A percentile compares a stretch with the other conserved stretches of the same genome.
Conservation (phyloP, 2,113 vertebrate genomes). For the Crotalus helleri region DNA sequence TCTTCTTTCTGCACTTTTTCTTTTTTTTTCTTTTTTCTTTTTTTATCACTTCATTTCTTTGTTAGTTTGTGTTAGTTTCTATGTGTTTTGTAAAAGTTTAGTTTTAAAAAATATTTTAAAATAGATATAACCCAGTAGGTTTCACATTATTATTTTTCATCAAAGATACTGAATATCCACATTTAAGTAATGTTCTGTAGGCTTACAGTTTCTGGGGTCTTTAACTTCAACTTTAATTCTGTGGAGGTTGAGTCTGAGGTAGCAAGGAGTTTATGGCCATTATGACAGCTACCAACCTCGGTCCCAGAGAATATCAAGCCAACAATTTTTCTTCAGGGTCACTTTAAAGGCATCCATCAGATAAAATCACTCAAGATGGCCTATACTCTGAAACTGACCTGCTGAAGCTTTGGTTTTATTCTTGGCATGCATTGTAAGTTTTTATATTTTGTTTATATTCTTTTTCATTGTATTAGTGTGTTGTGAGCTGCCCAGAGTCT, state of each 20-base stretch:
- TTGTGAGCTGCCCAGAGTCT: neutral
- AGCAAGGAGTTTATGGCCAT: neutral
- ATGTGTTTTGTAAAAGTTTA: neutral
- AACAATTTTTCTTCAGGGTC: neutral
- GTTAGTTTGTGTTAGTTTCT: neutral
- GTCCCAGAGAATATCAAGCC: neutral
- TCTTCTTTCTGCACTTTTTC: neutral
- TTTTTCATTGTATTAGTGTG: neutral
- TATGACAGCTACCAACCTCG: neutral
- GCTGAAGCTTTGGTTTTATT: neutral
- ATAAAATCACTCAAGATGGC: neutral
- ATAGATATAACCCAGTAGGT: neutral
- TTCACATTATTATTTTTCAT: neutral
- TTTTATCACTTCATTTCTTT: constrained; percentile 7
- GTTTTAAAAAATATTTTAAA: neutral
- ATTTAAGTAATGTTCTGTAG: neutral
- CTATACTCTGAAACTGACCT: neutral
- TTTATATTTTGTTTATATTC: neutral
- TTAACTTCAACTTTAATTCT: neutral
- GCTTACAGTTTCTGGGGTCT: neutral
- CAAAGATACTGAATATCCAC: neutral
- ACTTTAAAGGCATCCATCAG: neutral
- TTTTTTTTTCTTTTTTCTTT: neutral
- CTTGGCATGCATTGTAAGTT: neutral
- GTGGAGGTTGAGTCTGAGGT: neutral